Evolutionary conservation across 2,888 invertebrate species (phyloP), one percentile per base, ranked within the genome.

Genomic region (Drosophila barbarae): DNA sequence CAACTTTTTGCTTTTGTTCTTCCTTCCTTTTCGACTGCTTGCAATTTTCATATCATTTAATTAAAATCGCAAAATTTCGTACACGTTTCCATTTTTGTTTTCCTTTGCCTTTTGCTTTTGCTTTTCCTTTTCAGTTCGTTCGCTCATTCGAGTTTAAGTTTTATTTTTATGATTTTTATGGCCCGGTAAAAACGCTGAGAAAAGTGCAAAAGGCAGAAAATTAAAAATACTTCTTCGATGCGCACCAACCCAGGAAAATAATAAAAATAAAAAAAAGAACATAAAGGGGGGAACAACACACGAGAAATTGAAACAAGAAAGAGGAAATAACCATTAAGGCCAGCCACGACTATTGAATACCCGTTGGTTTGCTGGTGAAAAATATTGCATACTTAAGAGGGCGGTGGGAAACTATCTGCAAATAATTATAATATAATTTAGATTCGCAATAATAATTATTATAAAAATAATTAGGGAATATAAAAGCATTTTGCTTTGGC

Each of bases 1-100:
- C 38, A 50, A 21, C 26, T 5, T 35, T 30, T 46, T 50, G 51
- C n/a, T 28, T 30, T 46, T 50, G 51, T 64, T 67, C 59, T 70
- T 57, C 63, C 63, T 51, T 74, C 71, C 57, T 57, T 65, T 46
- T 61, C 55, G 58, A 67, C 36, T 18, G 65, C 78, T 78, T 84
- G 83, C 74, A 76, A 78, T 84, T 85, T 79, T 79, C 84, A 77
- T 85, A 76, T 85, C 83, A 84, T 84, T 80, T 78, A 85, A 80
- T 86, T 84, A 82, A 85, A 84, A 81, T 77, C 77, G 73, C 81
- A 81, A 76, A 63, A 77, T 85, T 86, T 86, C 74, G 85, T 82
- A 72, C 85, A 85, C 78, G 81, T 86, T 86, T 85, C 84, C 85
- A 72, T 85, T 85, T 83, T 74, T 73, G 67, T 78, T 82, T 75